phyloP scores from a whole-genome alignment of 2,113 vertebrate species.

The Zingel zingel region DNA sequence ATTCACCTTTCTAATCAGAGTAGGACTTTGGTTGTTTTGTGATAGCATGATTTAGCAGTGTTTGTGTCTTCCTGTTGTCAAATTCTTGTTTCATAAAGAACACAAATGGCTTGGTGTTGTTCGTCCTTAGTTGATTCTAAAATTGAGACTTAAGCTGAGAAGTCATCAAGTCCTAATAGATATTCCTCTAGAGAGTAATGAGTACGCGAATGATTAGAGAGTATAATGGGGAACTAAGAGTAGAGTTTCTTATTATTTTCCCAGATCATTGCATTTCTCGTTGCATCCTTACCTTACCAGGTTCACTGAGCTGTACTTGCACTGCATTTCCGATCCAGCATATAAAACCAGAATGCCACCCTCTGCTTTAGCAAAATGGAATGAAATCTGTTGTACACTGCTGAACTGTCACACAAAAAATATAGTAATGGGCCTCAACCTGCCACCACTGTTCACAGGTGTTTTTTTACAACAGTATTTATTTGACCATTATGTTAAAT shows the following conservation, averaged over 20 bases:
- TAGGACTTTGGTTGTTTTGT: not conserved
- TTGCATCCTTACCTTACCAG: constrained; percentile 17
- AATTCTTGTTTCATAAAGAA: not conserved
- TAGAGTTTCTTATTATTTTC: constrained; percentile 34
- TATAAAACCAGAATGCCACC: constrained; percentile 53
- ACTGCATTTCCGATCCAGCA: constrained; percentile 27
- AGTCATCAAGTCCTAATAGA: constrained; percentile 42
- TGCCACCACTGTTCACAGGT: constrained; percentile 71
- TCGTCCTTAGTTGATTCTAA: constrained; percentile 17
- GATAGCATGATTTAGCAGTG: not conserved
- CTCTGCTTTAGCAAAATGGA: constrained; percentile 62
- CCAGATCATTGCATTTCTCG: constrained; percentile 3
- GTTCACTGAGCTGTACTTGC: constrained; percentile 30
- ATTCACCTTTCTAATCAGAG: constrained; percentile 4
- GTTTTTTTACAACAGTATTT: constrained; percentile 83
- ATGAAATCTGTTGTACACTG: constrained; percentile 65
- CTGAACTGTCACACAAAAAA: constrained; percentile 77
- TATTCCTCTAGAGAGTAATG: constrained; percentile 26
- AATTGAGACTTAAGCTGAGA: constrained; percentile 15
- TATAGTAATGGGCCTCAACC: constrained; percentile 73
- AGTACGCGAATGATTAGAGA: constrained; percentile 40
- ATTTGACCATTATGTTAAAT: constrained; percentile 88
- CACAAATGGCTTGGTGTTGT: not conserved
- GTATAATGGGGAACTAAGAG: constrained; percentile 32
- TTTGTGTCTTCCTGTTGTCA: not conserved